Percentiles rank a stretch among this genome's conserved stretches.
Evolutionary conservation across 2,113 vertebrate genomes (phyloP).

Genomic region (Gadus chalcogrammus): DNA sequence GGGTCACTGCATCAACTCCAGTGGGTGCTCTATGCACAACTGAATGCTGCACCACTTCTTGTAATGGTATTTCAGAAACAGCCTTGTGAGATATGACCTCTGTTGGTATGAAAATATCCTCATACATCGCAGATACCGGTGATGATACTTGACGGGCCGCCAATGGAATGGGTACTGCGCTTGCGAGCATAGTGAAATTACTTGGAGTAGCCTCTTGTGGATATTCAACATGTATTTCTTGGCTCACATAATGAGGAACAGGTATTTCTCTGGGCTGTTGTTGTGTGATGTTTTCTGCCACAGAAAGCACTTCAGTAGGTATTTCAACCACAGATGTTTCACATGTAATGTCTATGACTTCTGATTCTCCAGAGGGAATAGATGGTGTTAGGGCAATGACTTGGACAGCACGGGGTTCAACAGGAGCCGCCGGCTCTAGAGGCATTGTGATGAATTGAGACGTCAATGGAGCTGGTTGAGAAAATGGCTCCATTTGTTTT

Average conservation of each 20-base stretch:
- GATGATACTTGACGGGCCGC: constrained; percentile 23
- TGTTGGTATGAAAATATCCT: constrained; percentile 19
- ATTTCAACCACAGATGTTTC: constrained; percentile 9
- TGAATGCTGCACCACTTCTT: constrained; percentile 13
- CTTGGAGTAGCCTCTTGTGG: no score
- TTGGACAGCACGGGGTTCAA: constrained; percentile 37
- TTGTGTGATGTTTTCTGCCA: no score
- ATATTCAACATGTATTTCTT: no score
- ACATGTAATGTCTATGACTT: constrained; percentile 15
- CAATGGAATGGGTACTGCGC: constrained; percentile 16
- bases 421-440: constrained; percentile 17
- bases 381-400: constrained; percentile 17
- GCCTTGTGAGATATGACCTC: constrained; percentile 2
- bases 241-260: no score
- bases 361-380: constrained; percentile 3
- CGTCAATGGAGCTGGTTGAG: constrained; percentile 22
- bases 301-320: no score
- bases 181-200: no score
- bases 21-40: constrained; percentile 19
- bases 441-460: constrained; percentile 31
- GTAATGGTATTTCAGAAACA: constrained; percentile 14
- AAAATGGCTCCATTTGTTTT: constrained; percentile 33
- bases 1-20: constrained; percentile 11
- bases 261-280: no score
- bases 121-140: background rate